A percentile compares a stretch with the other conserved stretches of the same genome.
phyloP scores from a whole-genome alignment of 2,888 invertebrate genomes.

The Pyralis farinalis region DNA sequence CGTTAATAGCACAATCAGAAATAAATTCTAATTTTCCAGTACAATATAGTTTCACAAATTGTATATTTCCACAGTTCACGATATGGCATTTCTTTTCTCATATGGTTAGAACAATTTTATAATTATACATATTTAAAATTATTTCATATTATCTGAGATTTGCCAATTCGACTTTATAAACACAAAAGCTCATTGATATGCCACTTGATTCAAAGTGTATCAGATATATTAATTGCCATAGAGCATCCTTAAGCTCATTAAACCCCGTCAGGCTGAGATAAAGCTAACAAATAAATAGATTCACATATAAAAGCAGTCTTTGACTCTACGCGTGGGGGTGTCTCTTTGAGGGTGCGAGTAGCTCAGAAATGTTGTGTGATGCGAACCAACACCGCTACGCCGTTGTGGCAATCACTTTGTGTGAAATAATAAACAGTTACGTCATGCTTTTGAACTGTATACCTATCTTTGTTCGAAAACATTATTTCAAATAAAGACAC shows the following conservation, averaged over 20 bases:
- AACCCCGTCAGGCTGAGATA: slow-evolving; percentile 25
- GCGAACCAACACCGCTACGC: slow-evolving; percentile 24
- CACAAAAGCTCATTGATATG: neutral
- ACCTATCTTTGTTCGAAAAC: neutral
- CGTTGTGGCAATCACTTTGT: slow-evolving; percentile 23
- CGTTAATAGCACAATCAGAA: no score
- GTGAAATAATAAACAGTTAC: slow-evolving; percentile 30
- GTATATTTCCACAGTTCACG: no score
- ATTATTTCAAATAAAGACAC: neutral
- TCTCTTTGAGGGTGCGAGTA: slow-evolving; percentile 1
- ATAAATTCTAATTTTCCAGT: no score
- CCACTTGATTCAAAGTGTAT: neutral
- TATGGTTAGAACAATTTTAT: no score
- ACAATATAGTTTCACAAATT: no score
- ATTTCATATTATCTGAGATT: no score
- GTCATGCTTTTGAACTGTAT: slow-evolving; percentile 18
- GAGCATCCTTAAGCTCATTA: slow-evolving; percentile 10
- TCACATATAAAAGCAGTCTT: slow-evolving; percentile 5
- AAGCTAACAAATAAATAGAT: slow-evolving; percentile 24
- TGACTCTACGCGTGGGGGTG: neutral
- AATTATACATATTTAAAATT: no score
- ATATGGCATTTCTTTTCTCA: no score
- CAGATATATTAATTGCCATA: neutral
- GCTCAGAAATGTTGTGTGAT: slow-evolving; percentile 29
- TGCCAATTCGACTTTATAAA: no score